phyloP scores from a whole-genome alignment of 2,888 invertebrate species.

The Scaptomyza cyrtandrae region DNA sequence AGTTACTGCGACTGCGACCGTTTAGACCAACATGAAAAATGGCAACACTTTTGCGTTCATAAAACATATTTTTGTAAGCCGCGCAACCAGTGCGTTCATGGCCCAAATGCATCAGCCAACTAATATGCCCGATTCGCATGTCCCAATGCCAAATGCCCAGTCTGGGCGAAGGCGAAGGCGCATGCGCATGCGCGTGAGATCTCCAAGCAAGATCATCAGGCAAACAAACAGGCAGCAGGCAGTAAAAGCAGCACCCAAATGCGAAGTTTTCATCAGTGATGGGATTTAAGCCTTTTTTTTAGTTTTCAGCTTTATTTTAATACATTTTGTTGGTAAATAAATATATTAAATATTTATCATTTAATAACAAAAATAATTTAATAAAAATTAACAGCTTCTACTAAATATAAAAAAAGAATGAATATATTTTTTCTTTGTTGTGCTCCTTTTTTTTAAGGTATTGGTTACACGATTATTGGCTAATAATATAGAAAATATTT shows the following conservation, averaged over 20 bases:
- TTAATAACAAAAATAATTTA: too few species aligned
- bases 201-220: constrained; percentile 74
- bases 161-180: constrained; percentile 47
- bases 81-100: constrained; percentile 28
- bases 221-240: constrained; percentile 28
- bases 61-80: constrained; percentile 75
- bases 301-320: too few species aligned
- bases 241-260: constrained; percentile 35
- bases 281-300: constrained; percentile 3
- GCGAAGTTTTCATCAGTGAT: constrained; percentile 1
- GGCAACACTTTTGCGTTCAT: constrained; percentile 80
- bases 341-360: too few species aligned
- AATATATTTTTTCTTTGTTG: too few species aligned
- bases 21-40: constrained; percentile 71
- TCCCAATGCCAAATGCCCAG: constrained; percentile 29
- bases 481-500: too few species aligned
- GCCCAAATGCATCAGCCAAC: constrained; percentile 41
- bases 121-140: constrained; percentile 62
- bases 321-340: too few species aligned
- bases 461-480: too few species aligned
- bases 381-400: too few species aligned
- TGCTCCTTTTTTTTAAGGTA: too few species aligned
- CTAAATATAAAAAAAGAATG: too few species aligned
- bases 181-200: constrained; percentile 82
- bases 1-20: constrained; percentile 21